A percentile compares a stretch with the other conserved stretches of the same genome.
These are phyloP conservation scores for Globicephala melas DNA, from an alignment of 2,113 vertebrate genomes.

Conservation along the genomic window DNA sequence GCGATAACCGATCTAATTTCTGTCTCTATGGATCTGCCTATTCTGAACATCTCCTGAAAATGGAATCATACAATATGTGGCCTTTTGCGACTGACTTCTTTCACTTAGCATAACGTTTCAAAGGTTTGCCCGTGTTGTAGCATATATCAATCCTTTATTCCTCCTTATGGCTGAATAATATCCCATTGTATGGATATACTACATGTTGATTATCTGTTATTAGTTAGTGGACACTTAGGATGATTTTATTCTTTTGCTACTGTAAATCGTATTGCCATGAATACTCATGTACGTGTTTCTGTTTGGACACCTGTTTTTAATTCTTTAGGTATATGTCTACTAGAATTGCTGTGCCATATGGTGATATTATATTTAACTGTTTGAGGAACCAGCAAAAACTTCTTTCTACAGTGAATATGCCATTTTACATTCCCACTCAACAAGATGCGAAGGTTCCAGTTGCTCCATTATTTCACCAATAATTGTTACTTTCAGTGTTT, in stretches of 20 bases:
- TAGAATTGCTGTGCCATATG: not conserved
- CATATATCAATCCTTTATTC: fast-evolving
- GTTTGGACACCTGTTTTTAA: not conserved
- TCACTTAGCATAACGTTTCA: not conserved
- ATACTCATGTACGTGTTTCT: not conserved
- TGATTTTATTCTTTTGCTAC: not conserved
- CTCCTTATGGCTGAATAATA: not conserved
- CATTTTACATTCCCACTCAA: not conserved
- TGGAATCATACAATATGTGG: not conserved
- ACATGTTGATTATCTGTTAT: not conserved
- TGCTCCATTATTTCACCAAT: not conserved
- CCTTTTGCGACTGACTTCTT: not conserved
- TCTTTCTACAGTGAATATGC: not conserved
- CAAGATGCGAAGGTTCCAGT: not conserved
- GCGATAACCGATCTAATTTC: not conserved
- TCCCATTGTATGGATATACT: too few relatives aligned
- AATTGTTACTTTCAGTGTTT: not conserved
- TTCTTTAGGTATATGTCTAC: not conserved
- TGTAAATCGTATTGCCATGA: not conserved
- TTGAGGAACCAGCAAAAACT: not conserved
- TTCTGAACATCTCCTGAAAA: not conserved
- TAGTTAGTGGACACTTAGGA: not conserved
- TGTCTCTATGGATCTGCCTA: not conserved
- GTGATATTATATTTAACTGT: not conserved
- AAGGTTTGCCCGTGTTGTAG: not conserved